Percentiles rank a stretch among this genome's conserved stretches.
These are phyloP conservation scores for Acrobasis consociella DNA, from an alignment of 2,888 invertebrate species.

Conservation along the genomic window DNA sequence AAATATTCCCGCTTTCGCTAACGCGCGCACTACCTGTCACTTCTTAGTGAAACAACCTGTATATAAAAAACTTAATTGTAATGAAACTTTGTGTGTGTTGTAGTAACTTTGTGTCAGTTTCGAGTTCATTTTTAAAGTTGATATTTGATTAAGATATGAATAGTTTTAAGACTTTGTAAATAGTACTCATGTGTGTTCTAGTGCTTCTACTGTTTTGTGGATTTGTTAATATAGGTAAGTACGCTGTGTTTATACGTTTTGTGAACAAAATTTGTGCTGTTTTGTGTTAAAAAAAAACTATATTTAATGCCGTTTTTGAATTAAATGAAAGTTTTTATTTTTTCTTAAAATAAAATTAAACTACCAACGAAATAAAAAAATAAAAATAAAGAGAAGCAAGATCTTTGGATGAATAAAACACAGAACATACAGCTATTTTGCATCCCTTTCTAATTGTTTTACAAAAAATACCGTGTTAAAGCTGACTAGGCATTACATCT, in stretches of 20 bases:
- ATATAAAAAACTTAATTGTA: constrained; percentile 25
- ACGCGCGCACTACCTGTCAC: constrained; percentile 42
- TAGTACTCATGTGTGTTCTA: constrained; percentile 32
- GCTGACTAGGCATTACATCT: no score
- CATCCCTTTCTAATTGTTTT: no score
- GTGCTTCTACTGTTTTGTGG: constrained; percentile 30
- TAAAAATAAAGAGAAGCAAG: no score
- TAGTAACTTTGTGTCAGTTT: constrained; percentile 13
- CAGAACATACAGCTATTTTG: no score
- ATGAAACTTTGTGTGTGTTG: constrained; percentile 24
- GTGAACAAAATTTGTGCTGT: not conserved
- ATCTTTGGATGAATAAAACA: no score
- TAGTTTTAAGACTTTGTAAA: constrained; percentile 21
- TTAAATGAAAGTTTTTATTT: no score
- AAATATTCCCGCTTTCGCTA: constrained; percentile 36
- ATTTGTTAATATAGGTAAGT: constrained; percentile 34
- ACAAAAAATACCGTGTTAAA: no score
- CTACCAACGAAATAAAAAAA: no score
- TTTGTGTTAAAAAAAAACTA: not conserved
- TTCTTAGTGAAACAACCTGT: constrained; percentile 34
- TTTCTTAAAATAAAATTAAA: no score
- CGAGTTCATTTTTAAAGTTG: not conserved
- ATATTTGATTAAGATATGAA: constrained; percentile 13
- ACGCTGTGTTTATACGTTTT: not conserved
- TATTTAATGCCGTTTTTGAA: no score